A percentile compares a stretch with the other conserved stretches of the same genome.
These are phyloP conservation scores for Hippocampus guttulatus DNA, from an alignment of 2,113 vertebrate genomes.

Conservation along the genomic window DNA sequence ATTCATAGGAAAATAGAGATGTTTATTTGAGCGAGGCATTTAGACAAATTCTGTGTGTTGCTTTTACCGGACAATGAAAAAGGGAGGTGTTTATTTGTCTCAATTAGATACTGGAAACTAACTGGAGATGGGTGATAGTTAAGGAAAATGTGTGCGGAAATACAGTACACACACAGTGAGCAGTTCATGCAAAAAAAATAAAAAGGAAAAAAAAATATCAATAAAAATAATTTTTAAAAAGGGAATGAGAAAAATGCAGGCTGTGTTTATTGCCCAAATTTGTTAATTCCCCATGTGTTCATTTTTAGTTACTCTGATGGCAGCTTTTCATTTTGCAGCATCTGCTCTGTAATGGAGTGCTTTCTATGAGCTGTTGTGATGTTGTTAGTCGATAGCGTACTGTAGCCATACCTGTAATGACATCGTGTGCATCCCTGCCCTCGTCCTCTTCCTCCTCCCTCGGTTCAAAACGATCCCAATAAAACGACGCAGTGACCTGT, in stretches of 20 bases:
- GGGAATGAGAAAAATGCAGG: not conserved
- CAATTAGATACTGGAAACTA: not conserved
- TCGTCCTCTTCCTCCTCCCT: slow-evolving; percentile 49
- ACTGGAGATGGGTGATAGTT: not conserved
- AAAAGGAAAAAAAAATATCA: not conserved
- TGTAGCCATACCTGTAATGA: slow-evolving; percentile 69
- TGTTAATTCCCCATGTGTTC: slow-evolving; percentile 30
- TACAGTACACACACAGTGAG: not conserved
- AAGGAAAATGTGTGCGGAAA: not conserved
- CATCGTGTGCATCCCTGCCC: slow-evolving; percentile 58
- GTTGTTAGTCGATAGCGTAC: slow-evolving; percentile 61
- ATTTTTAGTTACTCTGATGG: slow-evolving; percentile 20
- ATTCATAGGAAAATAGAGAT: not conserved
- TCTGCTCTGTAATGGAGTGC: slow-evolving; percentile 58
- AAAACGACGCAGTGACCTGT: slow-evolving; percentile 68
- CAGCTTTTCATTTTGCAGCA: slow-evolving; percentile 30
- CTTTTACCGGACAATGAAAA: no score
- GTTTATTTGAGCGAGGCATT: not conserved
- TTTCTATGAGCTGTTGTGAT: slow-evolving; percentile 63
- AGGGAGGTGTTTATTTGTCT: no score
- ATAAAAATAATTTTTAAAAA: not conserved
- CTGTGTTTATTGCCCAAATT: slow-evolving; percentile 20
- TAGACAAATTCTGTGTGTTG: not conserved
- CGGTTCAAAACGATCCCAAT: slow-evolving; percentile 55
- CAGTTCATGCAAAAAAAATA: not conserved